phyloP scores from a whole-genome alignment of 2,113 vertebrate genomes.

The Pantherophis guttatus region DNA sequence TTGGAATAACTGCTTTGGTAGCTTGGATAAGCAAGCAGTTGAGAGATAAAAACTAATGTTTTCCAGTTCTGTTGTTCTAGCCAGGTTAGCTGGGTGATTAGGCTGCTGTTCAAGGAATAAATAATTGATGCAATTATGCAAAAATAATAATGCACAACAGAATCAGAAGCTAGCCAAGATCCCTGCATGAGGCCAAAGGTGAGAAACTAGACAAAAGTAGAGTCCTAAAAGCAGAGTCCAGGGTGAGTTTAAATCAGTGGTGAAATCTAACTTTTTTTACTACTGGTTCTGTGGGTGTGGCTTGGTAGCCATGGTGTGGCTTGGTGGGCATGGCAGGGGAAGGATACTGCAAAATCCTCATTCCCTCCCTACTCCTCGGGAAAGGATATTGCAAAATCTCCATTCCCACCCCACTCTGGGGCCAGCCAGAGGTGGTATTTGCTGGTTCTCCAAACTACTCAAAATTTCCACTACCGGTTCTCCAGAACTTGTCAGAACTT shows the following conservation, averaged over 20 bases:
- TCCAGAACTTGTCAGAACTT: no score
- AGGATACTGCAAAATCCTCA: no score
- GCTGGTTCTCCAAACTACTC: no score
- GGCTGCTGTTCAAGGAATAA: neutral
- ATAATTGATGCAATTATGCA: neutral
- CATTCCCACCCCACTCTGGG: no score
- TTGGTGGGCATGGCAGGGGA: no score
- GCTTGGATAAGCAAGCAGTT: neutral
- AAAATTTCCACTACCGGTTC: no score
- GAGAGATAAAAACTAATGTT: neutral
- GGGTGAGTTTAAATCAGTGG: neutral
- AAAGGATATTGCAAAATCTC: no score
- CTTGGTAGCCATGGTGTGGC: no score
- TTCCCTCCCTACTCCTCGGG: no score
- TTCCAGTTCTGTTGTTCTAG: neutral
- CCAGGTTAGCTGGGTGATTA: neutral
- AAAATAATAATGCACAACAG: neutral
- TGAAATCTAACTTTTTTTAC: no score
- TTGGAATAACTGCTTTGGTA: neutral
- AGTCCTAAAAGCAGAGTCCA: neutral
- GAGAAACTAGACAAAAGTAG: neutral
- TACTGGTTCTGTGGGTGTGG: no score
- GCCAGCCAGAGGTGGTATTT: no score
- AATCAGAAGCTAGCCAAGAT: neutral
- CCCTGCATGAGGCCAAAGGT: neutral